phyloP scores from a whole-genome alignment of 2,113 vertebrate genomes.

The Chrysemys picta region DNA sequence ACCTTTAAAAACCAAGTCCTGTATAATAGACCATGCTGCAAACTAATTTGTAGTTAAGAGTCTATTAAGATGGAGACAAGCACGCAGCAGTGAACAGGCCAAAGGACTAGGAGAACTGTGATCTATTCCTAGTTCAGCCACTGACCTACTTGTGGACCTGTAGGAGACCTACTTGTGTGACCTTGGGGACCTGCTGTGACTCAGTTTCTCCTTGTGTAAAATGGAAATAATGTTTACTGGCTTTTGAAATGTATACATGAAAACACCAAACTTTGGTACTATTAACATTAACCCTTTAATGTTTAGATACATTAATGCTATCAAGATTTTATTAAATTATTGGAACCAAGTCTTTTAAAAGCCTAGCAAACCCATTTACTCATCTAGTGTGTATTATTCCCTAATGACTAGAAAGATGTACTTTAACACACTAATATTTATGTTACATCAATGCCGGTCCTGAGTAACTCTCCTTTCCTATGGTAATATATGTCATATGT shows the following conservation, averaged over 20 bases:
- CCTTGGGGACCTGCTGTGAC: neutral
- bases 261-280: neutral
- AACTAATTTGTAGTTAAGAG: neutral
- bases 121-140: neutral
- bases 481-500: neutral
- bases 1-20: neutral
- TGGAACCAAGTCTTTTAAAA: neutral
- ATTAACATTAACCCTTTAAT: neutral
- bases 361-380: neutral
- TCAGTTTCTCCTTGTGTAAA: neutral
- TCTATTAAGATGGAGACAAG: neutral
- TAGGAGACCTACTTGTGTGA: neutral
- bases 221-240: neutral
- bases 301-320: too few species aligned
- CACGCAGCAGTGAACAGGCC: neutral
- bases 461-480: neutral
- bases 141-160: neutral
- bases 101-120: neutral
- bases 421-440: neutral
- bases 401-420: neutral
- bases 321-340: too few species aligned
- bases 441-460: neutral
- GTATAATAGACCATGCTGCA: neutral
- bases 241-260: neutral
- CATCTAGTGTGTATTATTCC: neutral